Conservation (phyloP, 2,113 vertebrate genomes). For the Corvus hawaiiensis region DNA sequence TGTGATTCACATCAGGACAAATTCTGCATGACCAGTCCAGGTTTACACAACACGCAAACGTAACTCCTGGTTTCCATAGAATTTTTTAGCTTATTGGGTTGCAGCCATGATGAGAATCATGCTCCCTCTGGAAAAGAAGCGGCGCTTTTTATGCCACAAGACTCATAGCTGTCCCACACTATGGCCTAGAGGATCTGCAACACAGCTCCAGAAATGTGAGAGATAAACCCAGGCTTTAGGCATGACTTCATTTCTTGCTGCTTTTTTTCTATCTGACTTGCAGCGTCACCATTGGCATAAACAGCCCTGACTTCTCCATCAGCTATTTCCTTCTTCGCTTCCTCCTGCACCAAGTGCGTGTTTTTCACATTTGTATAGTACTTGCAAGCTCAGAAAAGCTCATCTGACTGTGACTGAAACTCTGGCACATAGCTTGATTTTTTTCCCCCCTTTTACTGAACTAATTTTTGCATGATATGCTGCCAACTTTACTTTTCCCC, state of each 20-base stretch:
- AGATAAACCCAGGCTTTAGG: neutral
- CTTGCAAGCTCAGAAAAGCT: conserved; percentile 61
- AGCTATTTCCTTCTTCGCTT: conserved; percentile 61
- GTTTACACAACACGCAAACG: neutral
- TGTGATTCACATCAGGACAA: neutral
- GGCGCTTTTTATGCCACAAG: fast-evolving
- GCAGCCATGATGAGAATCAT: neutral
- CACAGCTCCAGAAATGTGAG: neutral
- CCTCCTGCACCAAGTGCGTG: conserved; percentile 20
- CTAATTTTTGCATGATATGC: conserved; percentile 12
- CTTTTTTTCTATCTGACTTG: conserved; percentile 39
- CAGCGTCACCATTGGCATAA: conserved; percentile 60
- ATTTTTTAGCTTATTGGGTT: neutral
- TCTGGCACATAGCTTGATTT: conserved; percentile 23
- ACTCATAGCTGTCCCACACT: neutral
- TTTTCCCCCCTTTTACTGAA: conserved; percentile 14
- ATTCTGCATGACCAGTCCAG: neutral
- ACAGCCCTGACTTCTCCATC: conserved; percentile 51
- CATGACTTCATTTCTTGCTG: conserved; percentile 20
- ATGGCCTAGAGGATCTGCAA: neutral
- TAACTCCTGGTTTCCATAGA: neutral
- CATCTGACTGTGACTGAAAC: conserved; percentile 53
- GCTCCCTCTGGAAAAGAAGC: neutral
- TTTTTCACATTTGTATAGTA: conserved; percentile 56
- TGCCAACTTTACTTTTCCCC: conserved; percentile 41